Percentiles rank a stretch among this genome's conserved stretches.
phyloP scores from a whole-genome alignment of 1,140 invertebrate species.

The Andricus grossulariae region DNA sequence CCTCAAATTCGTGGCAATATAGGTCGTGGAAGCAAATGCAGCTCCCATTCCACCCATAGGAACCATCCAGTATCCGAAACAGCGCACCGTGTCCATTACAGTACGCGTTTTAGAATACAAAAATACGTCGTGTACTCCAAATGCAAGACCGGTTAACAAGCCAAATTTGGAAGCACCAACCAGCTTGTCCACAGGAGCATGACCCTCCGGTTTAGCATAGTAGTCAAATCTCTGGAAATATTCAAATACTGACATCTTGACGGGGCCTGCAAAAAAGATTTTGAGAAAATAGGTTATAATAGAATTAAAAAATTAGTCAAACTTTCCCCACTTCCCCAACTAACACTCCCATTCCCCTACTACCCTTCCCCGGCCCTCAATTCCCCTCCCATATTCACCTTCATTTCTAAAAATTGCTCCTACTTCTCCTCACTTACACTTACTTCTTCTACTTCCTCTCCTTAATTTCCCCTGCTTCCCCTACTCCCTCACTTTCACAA shows the following conservation, averaged over 20 bases:
- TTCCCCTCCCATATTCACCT: no score
- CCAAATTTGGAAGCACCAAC: slow-evolving; percentile 79
- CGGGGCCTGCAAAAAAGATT: slow-evolving; percentile 27
- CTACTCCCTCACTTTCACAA: no score
- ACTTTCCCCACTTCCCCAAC: no score
- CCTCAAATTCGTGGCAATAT: slow-evolving; percentile 77
- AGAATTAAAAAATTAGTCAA: no score
- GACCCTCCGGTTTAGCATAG: slow-evolving; percentile 83
- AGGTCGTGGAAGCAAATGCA: slow-evolving; percentile 80
- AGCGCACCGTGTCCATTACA: slow-evolving; percentile 71
- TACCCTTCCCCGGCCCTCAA: no score
- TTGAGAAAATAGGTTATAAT: no score
- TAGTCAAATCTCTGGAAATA: slow-evolving; percentile 67
- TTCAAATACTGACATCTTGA: slow-evolving; percentile 21
- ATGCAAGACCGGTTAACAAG: slow-evolving; percentile 61
- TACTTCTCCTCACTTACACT: no score
- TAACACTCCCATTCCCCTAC: no score
- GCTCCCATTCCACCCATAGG: slow-evolving; percentile 80
- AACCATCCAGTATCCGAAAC: slow-evolving; percentile 75
- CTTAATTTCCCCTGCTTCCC: no score
- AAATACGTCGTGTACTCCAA: slow-evolving; percentile 77
- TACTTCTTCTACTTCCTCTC: no score
- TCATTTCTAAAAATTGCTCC: no score
- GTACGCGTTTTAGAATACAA: slow-evolving; percentile 78
- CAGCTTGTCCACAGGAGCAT: slow-evolving; percentile 80